Percentiles rank a stretch among this genome's conserved stretches.
These are phyloP conservation scores for Coelopa frigida DNA, from an alignment of 1,140 invertebrate species.

Conservation along the genomic window DNA sequence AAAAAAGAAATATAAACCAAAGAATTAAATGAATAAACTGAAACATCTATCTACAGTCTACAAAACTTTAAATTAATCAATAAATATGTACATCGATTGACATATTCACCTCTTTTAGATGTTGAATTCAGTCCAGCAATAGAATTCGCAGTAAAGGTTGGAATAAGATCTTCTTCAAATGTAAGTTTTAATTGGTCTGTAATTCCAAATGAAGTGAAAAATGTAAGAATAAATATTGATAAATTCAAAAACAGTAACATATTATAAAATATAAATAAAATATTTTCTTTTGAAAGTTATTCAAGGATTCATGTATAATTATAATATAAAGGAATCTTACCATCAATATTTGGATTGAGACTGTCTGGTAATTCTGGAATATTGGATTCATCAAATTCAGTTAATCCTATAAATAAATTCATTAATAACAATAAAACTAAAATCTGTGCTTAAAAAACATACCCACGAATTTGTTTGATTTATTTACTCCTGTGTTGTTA, in stretches of 20 bases:
- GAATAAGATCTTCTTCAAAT: constrained; percentile 15
- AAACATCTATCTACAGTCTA: constrained; percentile 1
- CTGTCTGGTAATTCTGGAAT: constrained; percentile 6
- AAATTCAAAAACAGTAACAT: no score
- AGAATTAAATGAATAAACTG: background rate
- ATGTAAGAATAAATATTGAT: background rate
- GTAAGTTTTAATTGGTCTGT: constrained; percentile 13
- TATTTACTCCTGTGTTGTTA: background rate
- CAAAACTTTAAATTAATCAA: background rate
- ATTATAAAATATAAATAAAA: background rate
- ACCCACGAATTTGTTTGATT: constrained; percentile 9
- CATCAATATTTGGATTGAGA: constrained; percentile 12
- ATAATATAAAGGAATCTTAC: constrained; percentile 1
- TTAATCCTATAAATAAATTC: constrained; percentile 1
- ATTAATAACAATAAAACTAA: constrained; percentile 1
- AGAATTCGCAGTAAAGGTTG: constrained; percentile 12
- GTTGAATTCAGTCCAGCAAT: background rate
- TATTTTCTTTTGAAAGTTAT: no score
- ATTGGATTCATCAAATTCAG: constrained; percentile 9
- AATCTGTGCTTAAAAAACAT: no score
- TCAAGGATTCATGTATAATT: background rate
- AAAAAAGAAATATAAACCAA: background rate
- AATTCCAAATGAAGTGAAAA: constrained; percentile 2
- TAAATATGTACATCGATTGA: background rate
- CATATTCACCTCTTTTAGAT: constrained; percentile 1